Percentiles rank a stretch among this genome's conserved stretches.
phyloP scores from a whole-genome alignment of 2,113 vertebrate species.

The Ariopsis seemanni region DNA sequence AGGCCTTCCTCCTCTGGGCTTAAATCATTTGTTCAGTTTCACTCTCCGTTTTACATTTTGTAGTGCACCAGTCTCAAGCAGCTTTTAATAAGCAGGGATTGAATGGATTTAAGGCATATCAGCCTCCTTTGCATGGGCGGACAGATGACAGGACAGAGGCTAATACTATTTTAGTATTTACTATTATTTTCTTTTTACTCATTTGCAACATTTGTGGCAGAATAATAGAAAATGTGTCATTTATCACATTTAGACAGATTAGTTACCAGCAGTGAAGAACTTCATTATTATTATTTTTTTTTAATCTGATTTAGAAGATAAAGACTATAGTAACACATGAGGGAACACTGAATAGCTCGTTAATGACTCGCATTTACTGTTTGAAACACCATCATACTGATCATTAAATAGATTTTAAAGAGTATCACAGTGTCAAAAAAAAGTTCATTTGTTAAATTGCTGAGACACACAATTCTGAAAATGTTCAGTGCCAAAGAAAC shows the following conservation, averaged over 20 bases:
- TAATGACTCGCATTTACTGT: background rate
- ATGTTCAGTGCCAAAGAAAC: constrained; percentile 44
- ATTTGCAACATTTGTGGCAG: background rate
- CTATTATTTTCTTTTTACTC: background rate
- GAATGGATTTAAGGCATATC: background rate
- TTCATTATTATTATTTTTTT: background rate
- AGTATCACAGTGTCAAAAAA: background rate
- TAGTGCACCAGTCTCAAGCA: background rate
- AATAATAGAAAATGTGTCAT: background rate
- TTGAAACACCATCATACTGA: background rate
- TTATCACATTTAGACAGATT: background rate
- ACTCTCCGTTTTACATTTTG: constrained; percentile 18
- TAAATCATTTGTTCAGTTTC: constrained; percentile 44
- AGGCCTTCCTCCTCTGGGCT: constrained; percentile 16
- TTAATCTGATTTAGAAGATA: background rate
- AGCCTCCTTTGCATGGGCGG: background rate
- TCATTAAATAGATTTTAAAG: constrained; percentile 21
- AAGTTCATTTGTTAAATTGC: background rate
- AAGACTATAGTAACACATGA: background rate
- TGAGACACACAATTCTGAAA: constrained; percentile 16
- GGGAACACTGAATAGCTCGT: background rate
- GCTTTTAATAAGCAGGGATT: background rate
- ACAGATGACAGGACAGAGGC: background rate
- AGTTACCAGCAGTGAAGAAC: background rate
- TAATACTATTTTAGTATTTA: background rate